Evolutionary conservation across 2,113 vertebrate genomes (phyloP).

Genomic region (Platichthys stellatus): DNA sequence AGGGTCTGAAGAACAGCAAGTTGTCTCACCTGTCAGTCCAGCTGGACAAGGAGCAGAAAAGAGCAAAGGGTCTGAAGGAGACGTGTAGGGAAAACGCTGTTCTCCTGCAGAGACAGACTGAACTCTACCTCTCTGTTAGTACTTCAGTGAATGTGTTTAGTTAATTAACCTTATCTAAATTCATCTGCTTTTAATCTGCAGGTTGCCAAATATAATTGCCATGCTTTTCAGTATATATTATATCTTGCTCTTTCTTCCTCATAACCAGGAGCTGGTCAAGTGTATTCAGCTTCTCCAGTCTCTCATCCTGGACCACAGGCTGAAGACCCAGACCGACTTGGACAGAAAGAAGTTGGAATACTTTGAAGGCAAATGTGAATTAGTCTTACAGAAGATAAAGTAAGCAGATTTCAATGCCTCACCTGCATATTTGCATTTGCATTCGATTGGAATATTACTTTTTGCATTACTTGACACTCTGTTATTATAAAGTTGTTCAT

Average conservation of each 20-base stretch:
- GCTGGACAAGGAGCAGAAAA: slow-evolving; percentile 81
- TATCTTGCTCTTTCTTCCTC: not conserved
- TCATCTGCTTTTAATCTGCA: not conserved
- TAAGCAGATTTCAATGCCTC: slow-evolving; percentile 54
- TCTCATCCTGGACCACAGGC: slow-evolving; percentile 84
- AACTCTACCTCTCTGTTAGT: slow-evolving; percentile 77
- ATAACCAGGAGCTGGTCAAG: slow-evolving; percentile 82
- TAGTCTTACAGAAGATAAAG: slow-evolving; percentile 88
- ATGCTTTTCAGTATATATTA: not conserved
- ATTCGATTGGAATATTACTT: not conserved
- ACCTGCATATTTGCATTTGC: not conserved
- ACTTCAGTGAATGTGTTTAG: not conserved
- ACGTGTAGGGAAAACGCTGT: slow-evolving; percentile 74
- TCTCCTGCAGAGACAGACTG: slow-evolving; percentile 83
- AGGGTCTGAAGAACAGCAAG: slow-evolving; percentile 80
- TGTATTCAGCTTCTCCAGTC: slow-evolving; percentile 85
- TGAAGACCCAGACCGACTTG: slow-evolving; percentile 84
- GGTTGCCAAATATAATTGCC: not conserved
- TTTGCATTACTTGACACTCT: not conserved
- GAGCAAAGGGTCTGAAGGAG: slow-evolving; percentile 73
- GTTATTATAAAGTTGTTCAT: too few species aligned
- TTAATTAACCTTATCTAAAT: not conserved
- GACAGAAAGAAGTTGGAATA: slow-evolving; percentile 87
- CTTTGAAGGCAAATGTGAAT: slow-evolving; percentile 86
- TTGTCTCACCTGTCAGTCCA: slow-evolving; percentile 79